Evolutionary conservation across 2,113 vertebrate genomes (phyloP).

Genomic region (Gallinago media): DNA sequence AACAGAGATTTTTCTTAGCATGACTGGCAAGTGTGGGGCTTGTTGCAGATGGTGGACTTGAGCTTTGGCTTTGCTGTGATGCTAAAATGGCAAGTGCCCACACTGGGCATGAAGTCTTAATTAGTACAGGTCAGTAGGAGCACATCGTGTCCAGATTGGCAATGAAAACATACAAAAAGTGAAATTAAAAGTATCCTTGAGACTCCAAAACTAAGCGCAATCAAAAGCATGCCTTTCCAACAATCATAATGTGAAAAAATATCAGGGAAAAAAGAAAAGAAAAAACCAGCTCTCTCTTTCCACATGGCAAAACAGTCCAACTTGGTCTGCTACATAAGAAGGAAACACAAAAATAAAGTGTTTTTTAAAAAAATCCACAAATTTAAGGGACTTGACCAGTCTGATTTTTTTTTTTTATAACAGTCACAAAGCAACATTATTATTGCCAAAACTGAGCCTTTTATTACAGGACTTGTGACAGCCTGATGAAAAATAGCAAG

Average conservation of each 20-base stretch:
- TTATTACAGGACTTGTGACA: background rate
- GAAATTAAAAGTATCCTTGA: background rate
- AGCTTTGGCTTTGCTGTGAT: background rate
- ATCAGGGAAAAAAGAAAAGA: fast-evolving
- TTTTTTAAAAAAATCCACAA: background rate
- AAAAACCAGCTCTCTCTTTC: background rate
- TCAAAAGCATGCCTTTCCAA: background rate
- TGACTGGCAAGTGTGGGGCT: fast-evolving
- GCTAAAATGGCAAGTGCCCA: background rate
- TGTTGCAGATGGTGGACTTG: background rate
- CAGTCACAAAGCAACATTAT: background rate
- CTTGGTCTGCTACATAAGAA: background rate
- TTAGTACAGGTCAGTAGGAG: background rate
- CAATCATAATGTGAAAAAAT: background rate
- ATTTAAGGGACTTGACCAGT: background rate
- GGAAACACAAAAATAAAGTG: background rate
- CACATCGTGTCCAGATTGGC: background rate
- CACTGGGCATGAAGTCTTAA: background rate
- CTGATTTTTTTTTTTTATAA: background rate
- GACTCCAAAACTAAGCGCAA: background rate
- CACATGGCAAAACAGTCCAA: background rate
- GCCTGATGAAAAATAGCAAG: background rate
- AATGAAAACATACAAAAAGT: background rate
- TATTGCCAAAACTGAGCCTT: background rate
- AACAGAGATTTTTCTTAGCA: background rate